Evolutionary conservation across 2,797 vertebrate genomes (phyloP), one percentile per base, ranked within the genome.

Genomic region (Telmatherina bonti): DNA sequence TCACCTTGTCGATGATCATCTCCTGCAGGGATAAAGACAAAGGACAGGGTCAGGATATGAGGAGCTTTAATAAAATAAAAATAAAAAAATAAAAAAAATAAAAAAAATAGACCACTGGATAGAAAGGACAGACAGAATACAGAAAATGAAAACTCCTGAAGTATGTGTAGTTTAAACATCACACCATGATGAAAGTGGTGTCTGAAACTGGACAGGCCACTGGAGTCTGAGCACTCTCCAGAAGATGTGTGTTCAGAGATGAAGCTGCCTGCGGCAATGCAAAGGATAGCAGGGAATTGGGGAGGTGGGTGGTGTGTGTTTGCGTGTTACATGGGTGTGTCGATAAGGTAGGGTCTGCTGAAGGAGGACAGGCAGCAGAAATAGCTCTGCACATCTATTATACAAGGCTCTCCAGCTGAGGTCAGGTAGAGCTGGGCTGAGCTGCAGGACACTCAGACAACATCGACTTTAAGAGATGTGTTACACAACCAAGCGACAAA

Each of bases 1-100:
- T 98, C 88, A 99, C 97, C 90, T 96, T 99, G 95, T 99, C 98
- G 62, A 99, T 94, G 83, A 99, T 98, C 98, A 99, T 99, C 94
- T 99, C 97, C 98, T 99, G 91, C 69, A 87, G 89, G 90, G 49
- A 93, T 67, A 92, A 87, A 83, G 63, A 78, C 38, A 76, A 71
- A 67, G 62, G 79, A n/a, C 12, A 18, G 1, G 49, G 24, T 74
- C 29, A 68, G 63, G 36, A 64, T 33, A 62, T 9, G 18, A 8
- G 36, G 13, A 31, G 33, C 24, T 29, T 4, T 2, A 26, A 26
- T 26, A 53, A 15, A n/a, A n/a, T n/a, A n/a, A n/a, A n/a, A n/a
- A n/a, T n/a, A n/a, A n/a, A n/a, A n/a, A n/a, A n/a, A n/a, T n/a
- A n/a, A n/a, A n/a, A n/a, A n/a, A n/a, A n/a, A n/a, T n/a, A n/a